Evolutionary conservation across 2,113 vertebrate species (phyloP).

Genomic region (Rallus limicola): DNA sequence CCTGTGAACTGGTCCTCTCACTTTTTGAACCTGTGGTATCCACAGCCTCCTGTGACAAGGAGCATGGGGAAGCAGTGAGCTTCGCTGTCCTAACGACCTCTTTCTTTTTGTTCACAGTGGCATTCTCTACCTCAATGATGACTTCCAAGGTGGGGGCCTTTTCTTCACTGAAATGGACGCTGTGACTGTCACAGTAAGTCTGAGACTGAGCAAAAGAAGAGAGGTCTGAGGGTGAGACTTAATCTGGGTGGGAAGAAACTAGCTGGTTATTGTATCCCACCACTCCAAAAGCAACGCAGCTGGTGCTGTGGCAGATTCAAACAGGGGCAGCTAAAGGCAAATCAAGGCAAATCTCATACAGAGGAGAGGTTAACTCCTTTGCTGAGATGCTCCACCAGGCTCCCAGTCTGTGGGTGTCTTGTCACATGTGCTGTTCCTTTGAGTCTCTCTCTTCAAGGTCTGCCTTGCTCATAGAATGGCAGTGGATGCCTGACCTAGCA

Average conservation of each 20-base stretch:
- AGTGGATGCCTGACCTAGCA: neutral
- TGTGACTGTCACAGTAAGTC: constrained; percentile 86
- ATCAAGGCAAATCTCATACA: constrained; percentile 64
- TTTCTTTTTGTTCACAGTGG: constrained; percentile 76
- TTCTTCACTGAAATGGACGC: constrained; percentile 92
- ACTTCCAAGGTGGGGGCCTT: constrained; percentile 91
- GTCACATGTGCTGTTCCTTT: neutral
- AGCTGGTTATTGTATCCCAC: neutral
- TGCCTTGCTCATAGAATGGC: neutral
- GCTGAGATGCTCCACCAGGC: neutral
- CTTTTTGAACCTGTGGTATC: neutral
- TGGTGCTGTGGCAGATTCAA: constrained; percentile 53
- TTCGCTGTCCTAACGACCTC: neutral
- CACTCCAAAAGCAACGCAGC: neutral
- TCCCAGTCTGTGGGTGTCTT: neutral
- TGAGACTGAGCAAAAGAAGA: neutral
- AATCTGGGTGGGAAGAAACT: neutral
- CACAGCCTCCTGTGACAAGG: neutral
- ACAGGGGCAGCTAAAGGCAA: constrained; percentile 66
- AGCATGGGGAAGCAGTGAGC: neutral
- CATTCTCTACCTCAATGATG: constrained; percentile 92
- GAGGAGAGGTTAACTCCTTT: constrained; percentile 10
- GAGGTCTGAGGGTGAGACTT: neutral
- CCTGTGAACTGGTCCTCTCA: neutral
- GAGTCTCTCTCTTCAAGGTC: neutral